These are phyloP conservation scores for Zaprionus gabonicus DNA, from an alignment of 1,140 invertebrate species.

Conservation along the genomic window DNA sequence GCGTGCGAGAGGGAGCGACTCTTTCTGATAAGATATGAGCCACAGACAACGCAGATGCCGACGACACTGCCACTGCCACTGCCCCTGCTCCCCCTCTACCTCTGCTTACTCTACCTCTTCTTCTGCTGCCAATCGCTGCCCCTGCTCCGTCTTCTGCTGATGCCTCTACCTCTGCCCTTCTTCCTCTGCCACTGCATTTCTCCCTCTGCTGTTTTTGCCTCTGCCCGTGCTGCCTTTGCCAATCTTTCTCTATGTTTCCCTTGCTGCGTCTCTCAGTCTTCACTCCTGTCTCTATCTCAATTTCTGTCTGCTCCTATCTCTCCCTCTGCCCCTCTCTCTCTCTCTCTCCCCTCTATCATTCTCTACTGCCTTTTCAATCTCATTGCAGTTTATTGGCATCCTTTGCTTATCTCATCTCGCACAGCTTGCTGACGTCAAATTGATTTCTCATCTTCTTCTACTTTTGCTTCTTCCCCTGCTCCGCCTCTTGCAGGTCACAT, in stretches of 20 bases:
- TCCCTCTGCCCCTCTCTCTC: no score
- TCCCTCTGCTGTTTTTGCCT: no score
- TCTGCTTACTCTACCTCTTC: no score
- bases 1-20: background rate
- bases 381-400: constrained; percentile 30
- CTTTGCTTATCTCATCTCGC: constrained; percentile 15
- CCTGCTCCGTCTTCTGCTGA: no score
- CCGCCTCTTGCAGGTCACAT: constrained; percentile 72
- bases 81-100: background rate
- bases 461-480: constrained; percentile 5
- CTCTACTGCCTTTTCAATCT: background rate
- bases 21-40: constrained; percentile 21
- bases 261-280: no score
- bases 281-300: no score
- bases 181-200: no score
- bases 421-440: constrained; percentile 26
- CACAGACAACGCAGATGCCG: constrained; percentile 7
- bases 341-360: background rate
- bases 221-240: no score
- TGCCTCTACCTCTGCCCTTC: no score
- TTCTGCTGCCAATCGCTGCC: no score
- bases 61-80: background rate
- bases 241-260: no score
- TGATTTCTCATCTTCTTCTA: constrained; percentile 1
- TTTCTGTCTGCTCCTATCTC: no score